Base-by-base conservation (phyloP, 2,797 vertebrate species). In the Tympanoctomys barrerae region DNA sequence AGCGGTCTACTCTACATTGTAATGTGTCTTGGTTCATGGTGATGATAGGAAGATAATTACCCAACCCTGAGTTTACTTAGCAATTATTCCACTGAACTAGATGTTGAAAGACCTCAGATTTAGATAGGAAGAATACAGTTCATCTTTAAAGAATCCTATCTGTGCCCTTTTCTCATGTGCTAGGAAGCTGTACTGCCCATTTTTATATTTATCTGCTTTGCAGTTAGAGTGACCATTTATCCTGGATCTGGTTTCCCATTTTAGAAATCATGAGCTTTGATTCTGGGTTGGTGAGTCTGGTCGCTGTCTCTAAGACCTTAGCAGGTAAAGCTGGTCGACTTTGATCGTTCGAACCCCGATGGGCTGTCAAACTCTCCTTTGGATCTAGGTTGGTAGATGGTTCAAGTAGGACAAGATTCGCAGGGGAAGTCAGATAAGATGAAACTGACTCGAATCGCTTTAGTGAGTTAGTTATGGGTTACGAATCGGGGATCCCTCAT, bases 41-140 rank as follows among this genome's bases (percentile, higher is more conserved):
- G 89, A 91, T 79, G 90, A 91, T 62, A 91, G 91, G 89, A 87
- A 87, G 36, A 64, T 70, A 82, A 96, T 86, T 92, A 86, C 70
- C 88, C 61, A 19, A 70, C 19, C 5, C 46, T 75, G 62, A 83
- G 68, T 96, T 97, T 84, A 87, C 46, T 81, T 54, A 94, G 54
- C 93, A 93, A 12, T 94, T 75, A 82, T 52, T 90, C 83, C 1
- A 33, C 64, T 68, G 79, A 97, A 79, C 46, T 46, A 86, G 59
- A 83, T 80, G 52, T 83, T 96, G 89, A 92, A 89, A 90, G 89
- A 71, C n/a, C 62, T 73, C 86, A 77, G 81, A 79, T 92, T 93
- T 57, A 73, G 85, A 88, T 59, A 83, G 71, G 79, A 84, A 94
- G 62, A 90, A 31, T 49, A 61, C 7, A 49, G 26, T 86, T 94